These are phyloP conservation scores for Serranus cabrilla DNA, from an alignment of 2,797 vertebrate species.

Conservation along the genomic window DNA sequence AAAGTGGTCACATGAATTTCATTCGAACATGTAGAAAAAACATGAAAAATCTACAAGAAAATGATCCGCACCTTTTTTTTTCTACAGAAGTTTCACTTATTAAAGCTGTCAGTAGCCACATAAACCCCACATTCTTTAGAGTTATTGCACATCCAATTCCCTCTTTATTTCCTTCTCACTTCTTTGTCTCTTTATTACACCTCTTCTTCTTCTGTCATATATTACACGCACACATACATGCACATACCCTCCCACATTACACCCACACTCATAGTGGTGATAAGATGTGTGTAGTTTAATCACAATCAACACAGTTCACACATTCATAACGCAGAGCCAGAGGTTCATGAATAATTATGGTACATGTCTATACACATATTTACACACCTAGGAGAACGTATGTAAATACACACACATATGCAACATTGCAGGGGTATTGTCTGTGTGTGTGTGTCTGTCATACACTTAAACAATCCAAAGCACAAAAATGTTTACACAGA, in stretches of 20 bases:
- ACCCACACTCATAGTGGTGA: background rate
- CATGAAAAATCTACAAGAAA: background rate
- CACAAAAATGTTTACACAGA: background rate
- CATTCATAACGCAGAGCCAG: background rate
- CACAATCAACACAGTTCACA: conserved; percentile 8
- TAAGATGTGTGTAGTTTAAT: conserved; percentile 15
- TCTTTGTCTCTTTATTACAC: conserved; percentile 19
- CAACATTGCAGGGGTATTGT: background rate
- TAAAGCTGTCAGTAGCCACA: conserved; percentile 30
- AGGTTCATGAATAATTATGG: conserved; percentile 6
- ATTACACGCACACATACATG: conserved; percentile 7
- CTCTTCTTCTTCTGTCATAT: background rate
- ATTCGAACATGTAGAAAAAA: conserved; percentile 7
- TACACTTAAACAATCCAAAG: background rate
- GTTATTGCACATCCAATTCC: conserved; percentile 30
- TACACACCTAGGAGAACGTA: conserved; percentile 3
- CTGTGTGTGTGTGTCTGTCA: no score
- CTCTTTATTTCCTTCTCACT: conserved; percentile 26
- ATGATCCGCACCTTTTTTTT: background rate
- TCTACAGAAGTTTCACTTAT: conserved; percentile 13
- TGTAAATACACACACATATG: conserved; percentile 5
- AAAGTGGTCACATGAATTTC: conserved; percentile 22
- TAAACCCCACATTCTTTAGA: conserved; percentile 15
- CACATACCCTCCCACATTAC: background rate
- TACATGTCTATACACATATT: conserved; percentile 15